Evolutionary conservation across 2,113 vertebrate genomes (phyloP), one percentile per base, ranked within the genome.

Genomic region (Egretta garzetta): DNA sequence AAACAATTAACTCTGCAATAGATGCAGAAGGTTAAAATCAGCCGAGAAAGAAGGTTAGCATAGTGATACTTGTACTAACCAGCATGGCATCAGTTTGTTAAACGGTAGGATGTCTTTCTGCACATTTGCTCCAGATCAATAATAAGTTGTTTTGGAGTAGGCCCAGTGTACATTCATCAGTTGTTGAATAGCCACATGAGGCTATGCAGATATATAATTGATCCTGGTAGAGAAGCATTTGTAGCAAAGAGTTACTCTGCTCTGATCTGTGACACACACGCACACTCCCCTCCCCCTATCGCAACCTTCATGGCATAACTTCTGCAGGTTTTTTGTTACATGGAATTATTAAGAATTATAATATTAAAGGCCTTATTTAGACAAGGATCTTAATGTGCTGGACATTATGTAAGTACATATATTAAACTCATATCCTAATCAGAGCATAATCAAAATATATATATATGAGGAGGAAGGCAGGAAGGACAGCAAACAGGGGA

Each of bases 21-120:
- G 56, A 91, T 76, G 49, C 47, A 60, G 84, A 91, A 96, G 80
- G 89, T 96, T 81, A 95, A 91, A 96, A 81, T 74, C 73, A 94
- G 32, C 33, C 64, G 45, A 87, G 52, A 72, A 74, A 86, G 62
- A 72, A 83, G 63, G 60, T 84, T 92, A 88, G 33, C n/a, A 18
- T 5, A 80, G 55, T 23, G 50, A 52, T 80, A 82, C 73, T 85
- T 88, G 35, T 63, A 79, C 60, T 28, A 92, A 92, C 53, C 64
- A 82, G 43, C 49, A 53, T 30, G 49, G 58, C 14, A 87, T 37
- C 55, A 80, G 33, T 74, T 77, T 75, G 24, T 80, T 97, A 83
- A 88, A 64, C 7, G 3, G 60, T 39, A 37, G 62, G 66, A 53
- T 64, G 76, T 73, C 53, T 80, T 70, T 49, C 74, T 72, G 91